phyloP scores from a whole-genome alignment of 1,140 invertebrate genomes.

The Bombus consobrinus region DNA sequence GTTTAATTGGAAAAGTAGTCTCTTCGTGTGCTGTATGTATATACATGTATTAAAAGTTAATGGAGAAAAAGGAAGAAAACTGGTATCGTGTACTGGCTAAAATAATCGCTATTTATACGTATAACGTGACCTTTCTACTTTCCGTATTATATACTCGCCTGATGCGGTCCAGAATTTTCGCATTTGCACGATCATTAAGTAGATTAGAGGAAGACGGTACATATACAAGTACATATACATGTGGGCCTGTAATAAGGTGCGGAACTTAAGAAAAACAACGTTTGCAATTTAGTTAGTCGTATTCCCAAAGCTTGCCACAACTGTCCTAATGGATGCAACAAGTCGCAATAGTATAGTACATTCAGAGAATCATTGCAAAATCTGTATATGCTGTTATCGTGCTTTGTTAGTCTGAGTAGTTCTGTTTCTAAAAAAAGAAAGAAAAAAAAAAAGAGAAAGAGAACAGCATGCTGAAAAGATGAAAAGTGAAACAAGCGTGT shows the following conservation, averaged over 20 bases:
- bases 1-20: slow-evolving; percentile 13
- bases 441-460: too few relatives aligned
- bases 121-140: slow-evolving; percentile 14
- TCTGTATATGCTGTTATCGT: slow-evolving; percentile 28
- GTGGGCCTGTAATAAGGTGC: slow-evolving; percentile 35
- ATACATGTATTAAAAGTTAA: slow-evolving; percentile 21
- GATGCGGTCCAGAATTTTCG: slow-evolving; percentile 29
- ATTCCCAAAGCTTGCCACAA: slow-evolving; percentile 38
- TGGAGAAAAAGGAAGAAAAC: background rate
- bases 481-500: slow-evolving; percentile 25
- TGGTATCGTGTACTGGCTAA: slow-evolving; percentile 16
- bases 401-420: slow-evolving; percentile 11
- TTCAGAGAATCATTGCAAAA: slow-evolving; percentile 32
- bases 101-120: slow-evolving; percentile 17
- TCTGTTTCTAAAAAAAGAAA: slow-evolving; percentile 7
- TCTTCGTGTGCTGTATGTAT: slow-evolving; percentile 4
- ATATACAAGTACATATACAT: background rate
- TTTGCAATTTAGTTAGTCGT: slow-evolving; percentile 27
- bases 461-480: slow-evolving; percentile 20
- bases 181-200: slow-evolving; percentile 24
- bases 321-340: slow-evolving; percentile 40
- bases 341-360: background rate
- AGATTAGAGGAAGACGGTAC: background rate
- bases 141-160: slow-evolving; percentile 59
- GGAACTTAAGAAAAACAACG: slow-evolving; percentile 41